Base-by-base conservation (phyloP, 30 jellyfish, hydroid and myxozoan genomes). In the Pelagia noctiluca region DNA sequence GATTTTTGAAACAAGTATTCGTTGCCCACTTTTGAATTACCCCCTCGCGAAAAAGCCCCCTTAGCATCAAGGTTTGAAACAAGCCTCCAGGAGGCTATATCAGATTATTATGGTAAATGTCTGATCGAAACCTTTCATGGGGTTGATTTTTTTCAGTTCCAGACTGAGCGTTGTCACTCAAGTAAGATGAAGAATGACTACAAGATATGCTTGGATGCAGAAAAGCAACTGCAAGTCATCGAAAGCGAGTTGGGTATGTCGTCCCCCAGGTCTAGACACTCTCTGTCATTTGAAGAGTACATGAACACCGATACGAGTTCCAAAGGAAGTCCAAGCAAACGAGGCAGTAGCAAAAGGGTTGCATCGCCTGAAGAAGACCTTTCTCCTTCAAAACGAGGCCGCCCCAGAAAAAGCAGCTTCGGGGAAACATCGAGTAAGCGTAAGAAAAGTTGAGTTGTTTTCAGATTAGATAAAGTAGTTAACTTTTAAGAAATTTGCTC, bases 171-270 rank as follows among this genome's bases (percentile, higher is more conserved):
- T 3, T 66, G 89, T 28, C 85, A 75, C 24, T 85, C 95, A 24
- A 47, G 47, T 29, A 84, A 75, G 48, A 76, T 85, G 89, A 71
- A 48, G 25, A 28, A 65, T 1, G 82, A 85, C 57, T 75, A 75
- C 63, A 50, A 28, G 33, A 90, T 73, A 46, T 85, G 95, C 65
- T 42, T 35, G 12, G 90, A 85, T 30, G 57, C 95, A 18, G 95
- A 85, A 38, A 64, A 75, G 11, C 84, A 73, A 35, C 75, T 85
- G 5, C 78, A 63, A 60, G 50, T 25, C 24, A 57, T 85, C 13
- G 95, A 85, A 74, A 42, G 25, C 28, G 24, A 49, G 24, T 83
- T 85, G 18, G 90, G 90, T 0, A 36, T 52, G 89, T 52, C 84
- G 4, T 85, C 89, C 8, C 1, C 68, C 5, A 22, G 16, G 13